Evolutionary conservation across 64 coral and sea anemone genomes (phyloP).

Genomic region (Actinia tenebrosa): DNA sequence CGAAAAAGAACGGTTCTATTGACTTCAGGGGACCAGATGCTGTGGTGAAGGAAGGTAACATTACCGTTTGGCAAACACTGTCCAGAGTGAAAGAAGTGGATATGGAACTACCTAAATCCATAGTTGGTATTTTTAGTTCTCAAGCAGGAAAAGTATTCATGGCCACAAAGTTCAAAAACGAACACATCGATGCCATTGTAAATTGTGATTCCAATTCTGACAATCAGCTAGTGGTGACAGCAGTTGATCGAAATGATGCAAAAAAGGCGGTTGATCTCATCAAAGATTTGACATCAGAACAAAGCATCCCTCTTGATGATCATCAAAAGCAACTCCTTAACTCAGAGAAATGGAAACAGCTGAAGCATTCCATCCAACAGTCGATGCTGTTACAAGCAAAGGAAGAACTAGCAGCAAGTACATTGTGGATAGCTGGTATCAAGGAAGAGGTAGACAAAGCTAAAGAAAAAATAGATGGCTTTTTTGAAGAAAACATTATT

Average conservation of each 20-base stretch:
- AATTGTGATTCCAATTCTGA: neutral
- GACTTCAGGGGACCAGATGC: constrained; percentile 20
- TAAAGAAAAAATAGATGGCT: neutral
- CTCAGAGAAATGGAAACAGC: constrained; percentile 26
- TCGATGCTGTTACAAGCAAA: neutral
- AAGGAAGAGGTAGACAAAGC: constrained; percentile 13
- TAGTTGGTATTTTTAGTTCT: constrained; percentile 21
- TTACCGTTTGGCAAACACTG: constrained; percentile 8
- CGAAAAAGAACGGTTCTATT: neutral
- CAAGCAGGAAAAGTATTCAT: constrained; percentile 13
- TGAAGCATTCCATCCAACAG: constrained; percentile 1
- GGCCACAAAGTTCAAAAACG: constrained; percentile 4
- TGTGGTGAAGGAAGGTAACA: constrained; percentile 6
- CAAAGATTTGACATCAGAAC: constrained; percentile 24
- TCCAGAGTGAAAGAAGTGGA: constrained; percentile 19
- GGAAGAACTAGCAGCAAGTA: constrained; percentile 22
- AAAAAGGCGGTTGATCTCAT: constrained; percentile 26
- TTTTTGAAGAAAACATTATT: constrained; percentile 63
- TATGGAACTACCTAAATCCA: constrained; percentile 12
- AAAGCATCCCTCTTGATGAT: constrained; percentile 27
- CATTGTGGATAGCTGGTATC: constrained; percentile 24
- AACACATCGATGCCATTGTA: constrained; percentile 3
- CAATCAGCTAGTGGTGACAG: constrained; percentile 40
- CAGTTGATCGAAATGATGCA: constrained; percentile 18
- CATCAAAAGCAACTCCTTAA: constrained; percentile 17